A percentile compares a stretch with the other conserved stretches of the same genome.
phyloP scores from a whole-genome alignment of 2,888 invertebrate species.

The Microdon myrmicae region DNA sequence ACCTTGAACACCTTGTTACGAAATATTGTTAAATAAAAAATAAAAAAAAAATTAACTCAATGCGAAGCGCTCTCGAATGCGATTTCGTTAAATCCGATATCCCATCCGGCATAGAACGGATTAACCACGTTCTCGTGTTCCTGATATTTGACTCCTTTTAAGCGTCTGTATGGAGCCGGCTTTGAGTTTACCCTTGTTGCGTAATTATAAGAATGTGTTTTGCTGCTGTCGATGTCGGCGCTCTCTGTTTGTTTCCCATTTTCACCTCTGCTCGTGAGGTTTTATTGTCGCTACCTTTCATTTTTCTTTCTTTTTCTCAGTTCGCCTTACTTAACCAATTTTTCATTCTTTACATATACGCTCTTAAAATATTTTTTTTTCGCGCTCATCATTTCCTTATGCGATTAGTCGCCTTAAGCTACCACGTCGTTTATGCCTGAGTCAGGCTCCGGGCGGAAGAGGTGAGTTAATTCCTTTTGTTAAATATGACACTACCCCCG shows the following conservation, averaged over 20 bases:
- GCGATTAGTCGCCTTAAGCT: conserved; percentile 39
- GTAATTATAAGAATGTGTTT: neutral
- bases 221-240: conserved; percentile 16
- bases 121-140: conserved; percentile 36
- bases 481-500: conserved; percentile 8
- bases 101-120: conserved; percentile 41
- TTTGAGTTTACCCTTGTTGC: conserved; percentile 9
- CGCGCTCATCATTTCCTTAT: conserved; percentile 47
- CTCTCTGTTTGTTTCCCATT: too few species aligned
- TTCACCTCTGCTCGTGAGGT: conserved; percentile 11
- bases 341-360: conserved; percentile 10
- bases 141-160: conserved; percentile 26
- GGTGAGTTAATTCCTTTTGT: conserved; percentile 32
- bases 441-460: conserved; percentile 24
- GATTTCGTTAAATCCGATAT: conserved; percentile 29
- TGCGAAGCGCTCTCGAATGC: conserved; percentile 8
- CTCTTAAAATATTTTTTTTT: conserved; percentile 11
- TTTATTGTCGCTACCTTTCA: neutral
- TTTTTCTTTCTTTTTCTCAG: conserved; percentile 3
- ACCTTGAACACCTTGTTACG: too few species aligned
- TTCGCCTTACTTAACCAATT: conserved; percentile 11
- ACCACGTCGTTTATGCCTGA: neutral
- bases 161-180: conserved; percentile 21
- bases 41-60: too few species aligned
- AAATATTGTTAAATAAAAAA: too few species aligned